phyloP scores from a whole-genome alignment of 2,888 invertebrate genomes.

The Aromia moschata region DNA sequence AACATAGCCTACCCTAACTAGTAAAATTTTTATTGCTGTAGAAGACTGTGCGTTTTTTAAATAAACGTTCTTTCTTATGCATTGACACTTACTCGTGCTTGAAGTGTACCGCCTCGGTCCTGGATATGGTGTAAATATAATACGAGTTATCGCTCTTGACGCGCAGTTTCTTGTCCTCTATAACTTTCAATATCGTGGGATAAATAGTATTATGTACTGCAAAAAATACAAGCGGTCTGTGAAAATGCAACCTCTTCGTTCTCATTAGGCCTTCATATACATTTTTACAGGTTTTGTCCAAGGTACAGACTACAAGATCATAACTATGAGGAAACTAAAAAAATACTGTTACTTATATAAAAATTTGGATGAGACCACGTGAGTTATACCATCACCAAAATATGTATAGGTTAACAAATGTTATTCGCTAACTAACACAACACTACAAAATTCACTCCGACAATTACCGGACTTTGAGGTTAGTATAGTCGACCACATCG shows the following conservation, averaged over 20 bases:
- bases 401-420: no score
- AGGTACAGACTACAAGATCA: slow-evolving; percentile 25
- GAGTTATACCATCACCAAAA: slow-evolving; percentile 22
- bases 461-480: no score
- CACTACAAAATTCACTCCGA: no score
- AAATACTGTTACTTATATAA: slow-evolving; percentile 21
- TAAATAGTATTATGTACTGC: slow-evolving; percentile 23
- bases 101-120: slow-evolving; percentile 15
- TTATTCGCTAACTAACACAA: no score
- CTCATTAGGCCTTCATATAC: slow-evolving; percentile 26
- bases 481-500: no score
- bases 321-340: slow-evolving; percentile 29
- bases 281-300: slow-evolving; percentile 21
- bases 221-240: slow-evolving; percentile 19
- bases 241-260: slow-evolving; percentile 24
- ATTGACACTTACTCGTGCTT: slow-evolving; percentile 20
- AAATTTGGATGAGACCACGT: slow-evolving; percentile 3
- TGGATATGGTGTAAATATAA: slow-evolving; percentile 21
- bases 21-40: no score
- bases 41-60: no score
- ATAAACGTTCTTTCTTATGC: no score
- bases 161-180: slow-evolving; percentile 17
- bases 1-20: no score
- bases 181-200: slow-evolving; percentile 14
- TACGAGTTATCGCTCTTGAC: slow-evolving; percentile 9